Evolutionary conservation across 2,797 vertebrate genomes (phyloP).

Genomic region (Rhabdophis nuchalis): DNA sequence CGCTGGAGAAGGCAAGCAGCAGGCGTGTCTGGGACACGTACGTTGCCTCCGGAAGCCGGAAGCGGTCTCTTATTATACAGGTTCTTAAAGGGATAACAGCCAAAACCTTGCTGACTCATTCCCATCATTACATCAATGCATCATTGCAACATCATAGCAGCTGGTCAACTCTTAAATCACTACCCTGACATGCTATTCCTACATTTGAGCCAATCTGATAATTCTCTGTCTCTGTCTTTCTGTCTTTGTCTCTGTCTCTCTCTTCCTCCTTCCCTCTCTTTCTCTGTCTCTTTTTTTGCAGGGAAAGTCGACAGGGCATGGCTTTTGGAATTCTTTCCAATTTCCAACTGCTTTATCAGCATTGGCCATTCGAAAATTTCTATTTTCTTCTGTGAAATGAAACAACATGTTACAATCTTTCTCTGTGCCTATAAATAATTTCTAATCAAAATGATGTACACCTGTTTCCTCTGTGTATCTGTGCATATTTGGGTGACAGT

Average conservation of each 20-base stretch:
- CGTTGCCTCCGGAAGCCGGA: no score
- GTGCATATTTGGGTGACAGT: not conserved
- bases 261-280: fast-evolving
- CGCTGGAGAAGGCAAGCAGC: no score
- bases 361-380: not conserved
- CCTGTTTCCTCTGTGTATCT: not conserved
- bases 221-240: not conserved
- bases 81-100: no score
- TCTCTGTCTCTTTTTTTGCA: not conserved
- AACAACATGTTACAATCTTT: not conserved
- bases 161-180: no score
- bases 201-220: not conserved
- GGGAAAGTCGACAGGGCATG: not conserved
- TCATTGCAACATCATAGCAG: no score
- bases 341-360: not conserved
- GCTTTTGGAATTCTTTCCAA: not conserved
- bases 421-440: not conserved
- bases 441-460: not conserved
- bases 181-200: not conserved
- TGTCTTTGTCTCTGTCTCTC: no score
- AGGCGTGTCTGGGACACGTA: no score
- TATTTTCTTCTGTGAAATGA: not conserved
- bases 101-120: no score
- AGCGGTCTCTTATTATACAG: no score
- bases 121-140: no score